A percentile compares a stretch with the other conserved stretches of the same genome.
These are phyloP conservation scores for Hormaphis cornu DNA, from an alignment of 1,140 invertebrate species.

Conservation along the genomic window DNA sequence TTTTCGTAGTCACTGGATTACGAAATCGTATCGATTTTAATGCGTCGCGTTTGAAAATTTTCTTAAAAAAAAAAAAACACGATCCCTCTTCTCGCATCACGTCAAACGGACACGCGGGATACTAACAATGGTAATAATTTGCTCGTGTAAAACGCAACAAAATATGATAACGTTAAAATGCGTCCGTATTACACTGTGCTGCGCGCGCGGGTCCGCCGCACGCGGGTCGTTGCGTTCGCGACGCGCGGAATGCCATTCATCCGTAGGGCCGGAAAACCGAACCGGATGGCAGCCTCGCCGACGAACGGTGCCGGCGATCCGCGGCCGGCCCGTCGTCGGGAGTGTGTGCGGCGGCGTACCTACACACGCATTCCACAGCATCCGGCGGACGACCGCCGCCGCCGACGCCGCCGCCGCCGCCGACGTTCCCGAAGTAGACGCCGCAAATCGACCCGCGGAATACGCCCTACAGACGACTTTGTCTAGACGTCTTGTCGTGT, in stretches of 20 bases:
- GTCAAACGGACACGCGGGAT: no score
- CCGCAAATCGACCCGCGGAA: constrained; percentile 30
- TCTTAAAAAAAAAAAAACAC: no score
- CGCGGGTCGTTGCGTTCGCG: not conserved
- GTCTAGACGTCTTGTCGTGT: constrained; percentile 24
- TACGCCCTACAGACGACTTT: constrained; percentile 31
- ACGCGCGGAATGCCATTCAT: constrained; percentile 18
- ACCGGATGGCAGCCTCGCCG: not conserved
- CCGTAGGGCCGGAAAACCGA: not conserved
- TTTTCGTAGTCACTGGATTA: no score
- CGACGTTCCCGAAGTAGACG: no score
- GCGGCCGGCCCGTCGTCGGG: no score
- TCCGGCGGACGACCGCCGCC: constrained; percentile 5
- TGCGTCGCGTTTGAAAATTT: no score
- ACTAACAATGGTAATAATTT: no score
- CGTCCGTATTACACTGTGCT: not conserved
- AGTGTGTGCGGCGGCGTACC: no score
- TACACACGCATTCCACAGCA: constrained; percentile 31
- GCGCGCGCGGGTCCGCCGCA: not conserved
- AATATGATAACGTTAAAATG: no score
- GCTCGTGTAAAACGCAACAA: no score
- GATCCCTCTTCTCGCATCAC: no score
- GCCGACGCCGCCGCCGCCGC: not conserved
- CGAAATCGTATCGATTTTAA: no score
- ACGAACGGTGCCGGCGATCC: not conserved